These are phyloP conservation scores for Brenthis daphne DNA, from an alignment of 2,888 invertebrate genomes.

Conservation along the genomic window DNA sequence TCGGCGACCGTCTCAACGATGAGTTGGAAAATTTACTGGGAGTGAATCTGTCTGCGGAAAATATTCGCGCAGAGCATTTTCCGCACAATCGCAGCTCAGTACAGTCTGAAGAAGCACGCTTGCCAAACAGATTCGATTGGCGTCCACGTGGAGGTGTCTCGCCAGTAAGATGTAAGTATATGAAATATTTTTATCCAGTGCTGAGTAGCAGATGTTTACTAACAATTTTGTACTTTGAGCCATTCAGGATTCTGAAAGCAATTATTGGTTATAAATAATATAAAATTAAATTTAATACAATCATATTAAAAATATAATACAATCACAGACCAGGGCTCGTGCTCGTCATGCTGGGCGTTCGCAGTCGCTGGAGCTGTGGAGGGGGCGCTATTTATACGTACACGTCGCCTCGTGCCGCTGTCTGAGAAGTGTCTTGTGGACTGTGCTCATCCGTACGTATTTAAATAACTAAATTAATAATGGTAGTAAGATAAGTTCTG, in stretches of 20 bases:
- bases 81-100: slow-evolving; percentile 53
- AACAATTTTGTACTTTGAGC: too few relatives aligned
- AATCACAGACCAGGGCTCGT: slow-evolving; percentile 59
- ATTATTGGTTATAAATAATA: not conserved
- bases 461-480: not conserved
- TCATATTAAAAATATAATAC: not conserved
- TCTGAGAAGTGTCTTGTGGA: slow-evolving; percentile 70
- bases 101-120: slow-evolving; percentile 44
- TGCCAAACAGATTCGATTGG: slow-evolving; percentile 68
- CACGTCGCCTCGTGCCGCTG: slow-evolving; percentile 60
- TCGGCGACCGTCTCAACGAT: slow-evolving; percentile 58
- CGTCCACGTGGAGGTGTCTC: slow-evolving; percentile 64
- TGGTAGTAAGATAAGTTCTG: too few relatives aligned
- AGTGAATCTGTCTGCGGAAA: slow-evolving; percentile 41
- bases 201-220: too few relatives aligned
- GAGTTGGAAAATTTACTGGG: slow-evolving; percentile 56
- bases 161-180: slow-evolving; percentile 61
- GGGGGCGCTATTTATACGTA: slow-evolving; percentile 65
- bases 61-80: slow-evolving; percentile 50
- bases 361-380: slow-evolving; percentile 71
- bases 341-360: slow-evolving; percentile 73
- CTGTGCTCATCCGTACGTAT: slow-evolving; percentile 62
- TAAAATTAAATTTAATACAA: not conserved
- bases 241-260: too few relatives aligned
- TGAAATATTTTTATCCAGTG: too few relatives aligned